Evolutionary conservation across 2,113 vertebrate genomes (phyloP), one percentile per base, ranked within the genome.

Genomic region (Alosa alosa): DNA sequence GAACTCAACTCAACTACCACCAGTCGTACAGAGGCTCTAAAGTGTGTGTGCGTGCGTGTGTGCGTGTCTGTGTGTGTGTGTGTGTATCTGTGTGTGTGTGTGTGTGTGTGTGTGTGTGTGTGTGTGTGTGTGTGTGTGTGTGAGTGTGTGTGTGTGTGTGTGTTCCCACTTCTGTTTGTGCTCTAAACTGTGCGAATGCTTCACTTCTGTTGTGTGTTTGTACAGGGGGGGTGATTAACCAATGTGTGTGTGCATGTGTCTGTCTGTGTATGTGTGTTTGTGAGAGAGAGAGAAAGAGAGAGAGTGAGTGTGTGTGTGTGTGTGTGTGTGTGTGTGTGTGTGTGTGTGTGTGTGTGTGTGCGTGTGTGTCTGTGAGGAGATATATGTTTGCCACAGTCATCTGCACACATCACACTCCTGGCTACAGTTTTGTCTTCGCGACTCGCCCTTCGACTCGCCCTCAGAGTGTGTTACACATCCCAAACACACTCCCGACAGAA

Each of bases 401-500:
- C 86, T 87, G 89, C 88, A 88, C 87, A 86, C 75, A 86, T 88
- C 88, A 86, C n/a, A 90, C 91, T 89, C 75, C 87, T 84, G 90
- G 91, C 88, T 81, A 91, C 86, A 93, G 89, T 90, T 93, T 92
- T 91, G 93, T 95, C 94, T 93, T 92, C 45, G 13, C 52, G 17
- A 18, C 52, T 55, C 47, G 86, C 83, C 45, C 90, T 92, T 90
- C 85, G 86, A 85, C 82, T 31, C 31, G 57, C 90, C 88, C 86
- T 41, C 78, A 45, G 83, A 88, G 83, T 88, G 89, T 93, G 91
- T 93, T 94, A 93, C 93, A 94, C 92, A 92, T 94, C 93, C 93
- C 92, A 93, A 94, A 94, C 93, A 94, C 92, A 93, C 86, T 87
- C 92, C 92, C 93, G 94, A 94, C 92, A 94, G 93, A 92, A 94